These are phyloP conservation scores for Eueides isabella DNA, from an alignment of 1,140 invertebrate species.

Conservation along the genomic window DNA sequence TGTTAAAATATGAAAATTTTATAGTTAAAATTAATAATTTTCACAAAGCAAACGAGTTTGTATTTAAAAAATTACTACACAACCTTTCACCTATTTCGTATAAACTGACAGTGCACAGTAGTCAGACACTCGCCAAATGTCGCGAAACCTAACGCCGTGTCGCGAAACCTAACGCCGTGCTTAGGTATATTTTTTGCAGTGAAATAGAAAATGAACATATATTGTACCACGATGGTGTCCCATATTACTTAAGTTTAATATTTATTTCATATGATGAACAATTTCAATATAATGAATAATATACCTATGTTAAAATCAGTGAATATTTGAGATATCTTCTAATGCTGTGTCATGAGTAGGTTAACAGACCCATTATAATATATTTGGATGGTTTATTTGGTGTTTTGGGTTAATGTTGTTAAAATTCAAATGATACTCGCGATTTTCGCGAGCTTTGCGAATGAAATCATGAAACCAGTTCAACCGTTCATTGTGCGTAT, in stretches of 20 bases:
- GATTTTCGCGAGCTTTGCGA: constrained; percentile 2
- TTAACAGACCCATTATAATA: constrained; percentile 28
- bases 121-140: no score
- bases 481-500: background rate
- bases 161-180: no score
- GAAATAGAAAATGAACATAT: background rate
- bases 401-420: constrained; percentile 12
- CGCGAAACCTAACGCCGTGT: no score
- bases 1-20: no score
- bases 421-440: constrained; percentile 11
- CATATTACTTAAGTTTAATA: background rate
- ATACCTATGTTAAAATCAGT: background rate
- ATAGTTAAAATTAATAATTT: no score
- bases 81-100: no score
- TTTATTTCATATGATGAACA: background rate
- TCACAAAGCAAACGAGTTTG: no score
- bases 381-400: constrained; percentile 11
- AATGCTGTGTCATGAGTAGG: constrained; percentile 3
- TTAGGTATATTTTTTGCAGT: no score
- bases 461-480: constrained; percentile 4
- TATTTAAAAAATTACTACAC: no score
- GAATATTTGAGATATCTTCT: background rate
- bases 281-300: background rate
- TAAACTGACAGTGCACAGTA: no score
- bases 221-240: background rate